Conservation (phyloP, 2,113 vertebrate genomes). For the Progne subis region DNA sequence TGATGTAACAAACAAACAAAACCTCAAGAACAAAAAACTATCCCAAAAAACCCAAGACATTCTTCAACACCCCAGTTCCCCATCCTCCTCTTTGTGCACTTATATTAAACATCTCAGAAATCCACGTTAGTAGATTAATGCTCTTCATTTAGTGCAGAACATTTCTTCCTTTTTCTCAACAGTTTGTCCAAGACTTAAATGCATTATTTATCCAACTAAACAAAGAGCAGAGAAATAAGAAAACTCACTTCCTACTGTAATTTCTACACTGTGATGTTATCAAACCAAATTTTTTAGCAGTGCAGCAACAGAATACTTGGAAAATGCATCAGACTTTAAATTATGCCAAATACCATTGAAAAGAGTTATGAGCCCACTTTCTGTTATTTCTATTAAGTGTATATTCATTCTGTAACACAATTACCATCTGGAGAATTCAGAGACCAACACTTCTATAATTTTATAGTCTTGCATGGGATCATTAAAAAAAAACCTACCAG, state of each 20-base stretch:
- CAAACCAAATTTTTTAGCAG: background rate
- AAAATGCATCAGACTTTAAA: background rate
- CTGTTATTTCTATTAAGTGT: background rate
- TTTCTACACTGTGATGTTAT: background rate
- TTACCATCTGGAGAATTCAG: background rate
- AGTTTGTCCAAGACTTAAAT: background rate
- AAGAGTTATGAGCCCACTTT: background rate
- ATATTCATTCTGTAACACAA: background rate
- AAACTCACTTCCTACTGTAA: background rate
- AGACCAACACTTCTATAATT: background rate
- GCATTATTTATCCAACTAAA: background rate
- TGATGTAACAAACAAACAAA: background rate
- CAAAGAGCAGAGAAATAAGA: background rate
- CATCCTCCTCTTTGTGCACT: background rate
- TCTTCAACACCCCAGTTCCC: background rate
- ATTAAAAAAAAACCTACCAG: background rate
- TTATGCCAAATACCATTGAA: background rate
- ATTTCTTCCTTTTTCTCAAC: background rate
- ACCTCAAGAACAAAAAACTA: background rate
- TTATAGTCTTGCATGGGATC: background rate
- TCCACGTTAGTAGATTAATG: background rate
- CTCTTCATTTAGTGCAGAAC: background rate
- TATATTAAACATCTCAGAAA: background rate
- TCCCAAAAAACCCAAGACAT: background rate
- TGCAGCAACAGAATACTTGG: background rate